Conservation (phyloP, 1,140 invertebrate genomes). For the Trichonephila clavata region DNA sequence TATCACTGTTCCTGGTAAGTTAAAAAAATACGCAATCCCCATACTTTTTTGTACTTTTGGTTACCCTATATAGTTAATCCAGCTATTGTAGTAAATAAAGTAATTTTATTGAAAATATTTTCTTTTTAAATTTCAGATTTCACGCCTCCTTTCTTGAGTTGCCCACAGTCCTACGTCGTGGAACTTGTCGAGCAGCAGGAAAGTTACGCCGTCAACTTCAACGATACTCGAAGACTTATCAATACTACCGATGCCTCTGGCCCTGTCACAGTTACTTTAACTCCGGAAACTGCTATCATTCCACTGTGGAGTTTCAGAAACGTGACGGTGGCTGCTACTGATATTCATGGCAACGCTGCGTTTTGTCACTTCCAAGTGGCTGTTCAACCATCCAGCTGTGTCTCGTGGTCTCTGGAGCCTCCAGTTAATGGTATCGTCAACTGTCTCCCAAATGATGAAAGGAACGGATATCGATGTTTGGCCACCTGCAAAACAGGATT, state of each 20-base stretch:
- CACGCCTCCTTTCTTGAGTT: slow-evolving; percentile 94
- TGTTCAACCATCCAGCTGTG: slow-evolving; percentile 94
- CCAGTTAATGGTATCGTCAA: slow-evolving; percentile 94
- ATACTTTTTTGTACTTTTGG: background rate
- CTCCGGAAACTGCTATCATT: slow-evolving; percentile 92
- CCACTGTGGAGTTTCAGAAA: slow-evolving; percentile 95
- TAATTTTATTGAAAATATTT: background rate
- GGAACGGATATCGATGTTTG: slow-evolving; percentile 90
- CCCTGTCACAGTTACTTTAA: slow-evolving; percentile 89
- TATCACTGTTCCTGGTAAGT: slow-evolving; percentile 91
- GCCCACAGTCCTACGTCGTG: slow-evolving; percentile 97
- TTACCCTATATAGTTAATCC: too few species aligned
- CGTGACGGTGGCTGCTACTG: slow-evolving; percentile 94
- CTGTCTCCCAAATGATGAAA: slow-evolving; percentile 87
- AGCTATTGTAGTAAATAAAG: background rate
- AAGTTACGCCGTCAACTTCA: slow-evolving; percentile 94
- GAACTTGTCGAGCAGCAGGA: slow-evolving; percentile 94
- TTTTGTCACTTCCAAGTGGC: slow-evolving; percentile 95
- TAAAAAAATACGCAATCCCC: background rate
- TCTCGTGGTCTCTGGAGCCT: slow-evolving; percentile 94
- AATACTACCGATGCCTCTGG: slow-evolving; percentile 94
- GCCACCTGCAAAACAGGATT: slow-evolving; percentile 95
- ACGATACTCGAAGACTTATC: slow-evolving; percentile 91
- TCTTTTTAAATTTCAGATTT: slow-evolving; percentile 85
- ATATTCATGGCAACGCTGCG: slow-evolving; percentile 94